Evolutionary conservation across 2,797 vertebrate species (phyloP).

Genomic region (Stomatorhinus walkeri): DNA sequence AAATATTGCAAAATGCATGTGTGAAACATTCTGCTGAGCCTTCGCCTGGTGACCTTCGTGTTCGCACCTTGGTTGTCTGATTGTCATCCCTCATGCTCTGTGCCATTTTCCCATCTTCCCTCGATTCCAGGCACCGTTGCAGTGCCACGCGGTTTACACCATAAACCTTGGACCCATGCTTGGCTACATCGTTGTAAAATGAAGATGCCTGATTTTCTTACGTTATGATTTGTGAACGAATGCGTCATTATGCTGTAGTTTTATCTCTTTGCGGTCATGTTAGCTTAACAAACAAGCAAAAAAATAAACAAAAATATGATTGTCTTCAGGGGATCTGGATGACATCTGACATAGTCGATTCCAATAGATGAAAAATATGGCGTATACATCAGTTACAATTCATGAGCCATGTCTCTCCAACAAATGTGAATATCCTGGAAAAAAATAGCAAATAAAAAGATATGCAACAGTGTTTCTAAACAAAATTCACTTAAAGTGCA

Average conservation of each 20-base stretch:
- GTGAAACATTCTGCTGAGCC: not conserved
- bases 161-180: not conserved
- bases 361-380: not conserved
- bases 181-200: not conserved
- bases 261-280: not conserved
- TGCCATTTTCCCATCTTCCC: not conserved
- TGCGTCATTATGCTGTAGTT: not conserved
- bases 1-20: not conserved
- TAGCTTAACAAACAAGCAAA: not conserved
- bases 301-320: not conserved
- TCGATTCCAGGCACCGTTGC: not conserved
- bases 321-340: not conserved
- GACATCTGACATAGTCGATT: not conserved
- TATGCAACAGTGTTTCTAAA: not conserved
- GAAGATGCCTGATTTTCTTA: not conserved
- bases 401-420: not conserved
- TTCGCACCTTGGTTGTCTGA: not conserved
- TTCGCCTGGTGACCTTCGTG: not conserved
- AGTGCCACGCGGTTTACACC: not conserved
- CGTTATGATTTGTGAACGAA: not conserved
- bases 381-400: not conserved
- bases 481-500: not conserved
- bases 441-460: not conserved
- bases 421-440: not conserved
- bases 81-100: not conserved